Base-by-base conservation (phyloP, 2,113 vertebrate species). In the Syngnathoides biaculeatus region DNA sequence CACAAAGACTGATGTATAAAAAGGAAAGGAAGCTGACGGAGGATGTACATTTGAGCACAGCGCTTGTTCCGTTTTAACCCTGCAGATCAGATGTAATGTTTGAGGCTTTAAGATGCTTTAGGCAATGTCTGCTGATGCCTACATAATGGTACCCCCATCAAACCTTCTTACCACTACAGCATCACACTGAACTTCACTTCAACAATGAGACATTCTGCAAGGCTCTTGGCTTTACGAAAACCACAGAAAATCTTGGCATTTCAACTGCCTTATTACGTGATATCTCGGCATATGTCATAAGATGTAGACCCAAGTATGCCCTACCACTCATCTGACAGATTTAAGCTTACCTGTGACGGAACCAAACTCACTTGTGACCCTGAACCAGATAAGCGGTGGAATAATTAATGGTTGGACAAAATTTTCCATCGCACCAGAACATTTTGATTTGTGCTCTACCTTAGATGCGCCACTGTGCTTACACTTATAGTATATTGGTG, bases 31-130 rank as follows among this genome's bases (percentile, higher is more conserved):
- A 60, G 57, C 73, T 30, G 50, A 53, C 26, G 30, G 55, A 30
- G 13, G 64, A 71, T 22, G 64, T 57, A 38, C 64, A 71, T 71
- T 79, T 81, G 64, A 84, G 79, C 71, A 50, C 71, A 35, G 69
- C 2, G 68, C 74, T 85, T 82, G 73, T 75, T 83, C 81, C 74
- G 72, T 66, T 69, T 84, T 81, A 85, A 81, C 85, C 81, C 75
- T 35, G 69, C 76, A 79, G 81, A 84, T 86, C 83, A 82, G 66
- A 73, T 39, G 70, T 80, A 73, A 85, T 81, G 83, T 73, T 75
- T 63, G 14, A 70, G 74, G 79, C 80, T 86, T 86, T 84, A 74
- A 74, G 65, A 66, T 84, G 77, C 80, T 84, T 78, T 62, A 73
- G 65, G 71, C 65, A 58, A 52, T 0, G 75, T 81, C 73, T 76